These are phyloP conservation scores for Chlorops oryzae DNA, from an alignment of 1,140 invertebrate genomes.

Conservation along the genomic window DNA sequence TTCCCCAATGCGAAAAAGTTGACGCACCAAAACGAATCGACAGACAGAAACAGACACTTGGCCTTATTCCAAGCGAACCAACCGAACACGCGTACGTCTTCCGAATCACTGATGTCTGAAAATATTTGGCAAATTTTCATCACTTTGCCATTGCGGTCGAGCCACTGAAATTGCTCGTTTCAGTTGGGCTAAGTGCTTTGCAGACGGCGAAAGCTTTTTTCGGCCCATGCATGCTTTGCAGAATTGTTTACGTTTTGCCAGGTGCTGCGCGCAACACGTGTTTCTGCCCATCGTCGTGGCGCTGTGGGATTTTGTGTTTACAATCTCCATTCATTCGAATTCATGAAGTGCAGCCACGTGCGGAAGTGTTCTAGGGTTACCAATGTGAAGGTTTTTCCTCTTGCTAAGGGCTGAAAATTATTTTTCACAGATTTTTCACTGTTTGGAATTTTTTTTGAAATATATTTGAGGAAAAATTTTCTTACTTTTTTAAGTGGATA, in stretches of 20 bases:
- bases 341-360: too few relatives aligned
- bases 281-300: slow-evolving; percentile 9
- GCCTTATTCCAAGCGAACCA: not conserved
- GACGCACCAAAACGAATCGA: too few relatives aligned
- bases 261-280: slow-evolving; percentile 30
- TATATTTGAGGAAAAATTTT: too few relatives aligned
- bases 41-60: not conserved
- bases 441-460: too few relatives aligned
- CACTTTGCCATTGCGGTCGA: slow-evolving; percentile 23
- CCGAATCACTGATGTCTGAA: slow-evolving; percentile 31
- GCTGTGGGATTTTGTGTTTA: too few relatives aligned
- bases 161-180: slow-evolving; percentile 24
- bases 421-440: too few relatives aligned
- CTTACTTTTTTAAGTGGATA: too few relatives aligned
- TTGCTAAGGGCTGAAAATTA: too few relatives aligned
- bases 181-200: not conserved
- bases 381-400: too few relatives aligned
- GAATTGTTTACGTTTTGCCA: slow-evolving; percentile 33
- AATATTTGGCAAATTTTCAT: slow-evolving; percentile 23
- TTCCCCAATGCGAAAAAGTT: too few relatives aligned
- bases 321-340: too few relatives aligned
- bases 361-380: too few relatives aligned
- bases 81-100: slow-evolving; percentile 32
- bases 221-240: slow-evolving; percentile 7
- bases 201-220: slow-evolving; percentile 5